Evolutionary conservation across 2,113 vertebrate genomes (phyloP).

Genomic region (Cricetomys ansorgei): DNA sequence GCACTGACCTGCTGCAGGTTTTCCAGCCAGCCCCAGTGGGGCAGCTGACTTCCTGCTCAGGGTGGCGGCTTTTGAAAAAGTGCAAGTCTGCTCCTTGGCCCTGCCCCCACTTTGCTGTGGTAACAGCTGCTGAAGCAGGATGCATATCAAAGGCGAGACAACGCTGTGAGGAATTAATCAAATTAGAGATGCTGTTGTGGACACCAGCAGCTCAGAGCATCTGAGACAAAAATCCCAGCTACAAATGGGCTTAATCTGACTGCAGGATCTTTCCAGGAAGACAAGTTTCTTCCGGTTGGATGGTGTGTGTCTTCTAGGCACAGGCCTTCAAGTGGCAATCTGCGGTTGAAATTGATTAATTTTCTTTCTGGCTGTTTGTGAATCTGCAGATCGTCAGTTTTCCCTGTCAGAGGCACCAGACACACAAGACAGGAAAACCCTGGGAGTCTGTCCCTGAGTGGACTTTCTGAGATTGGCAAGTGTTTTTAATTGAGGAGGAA

Average conservation of each 20-base stretch:
- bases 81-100: neutral
- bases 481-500: slow-evolving; percentile 37
- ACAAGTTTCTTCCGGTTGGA: neutral
- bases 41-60: neutral
- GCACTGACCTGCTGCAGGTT: neutral
- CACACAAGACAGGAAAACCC: neutral
- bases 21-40: neutral
- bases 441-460: neutral
- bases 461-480: slow-evolving; percentile 16
- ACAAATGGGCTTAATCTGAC: neutral
- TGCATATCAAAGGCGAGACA: neutral
- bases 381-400: neutral
- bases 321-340: neutral
- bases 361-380: neutral
- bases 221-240: neutral
- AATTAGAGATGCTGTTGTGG: neutral
- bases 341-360: neutral
- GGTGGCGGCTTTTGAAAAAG: neutral
- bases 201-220: neutral
- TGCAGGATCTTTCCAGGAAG: neutral
- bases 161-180: neutral
- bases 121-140: neutral
- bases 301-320: neutral
- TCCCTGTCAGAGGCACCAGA: slow-evolving; percentile 2
- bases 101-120: neutral